Evolutionary conservation across 2,888 invertebrate species (phyloP), one percentile per base, ranked within the genome.

Genomic region (Tenthredo amoena): DNA sequence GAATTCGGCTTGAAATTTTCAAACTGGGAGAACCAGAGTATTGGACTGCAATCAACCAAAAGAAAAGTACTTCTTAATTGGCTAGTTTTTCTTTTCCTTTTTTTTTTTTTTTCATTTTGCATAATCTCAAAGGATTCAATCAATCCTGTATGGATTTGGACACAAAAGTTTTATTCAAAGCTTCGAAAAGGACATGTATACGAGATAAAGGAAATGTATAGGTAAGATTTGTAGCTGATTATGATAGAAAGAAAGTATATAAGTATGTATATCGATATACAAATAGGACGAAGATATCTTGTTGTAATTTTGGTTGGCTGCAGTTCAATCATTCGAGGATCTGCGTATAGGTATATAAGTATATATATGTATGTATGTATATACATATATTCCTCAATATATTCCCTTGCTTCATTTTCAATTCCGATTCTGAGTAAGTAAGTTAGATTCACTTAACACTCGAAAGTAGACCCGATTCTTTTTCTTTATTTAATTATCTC

Each of bases 11-110:
- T 87, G 87, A 91, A 88, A 88, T 92, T 90, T 86, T 90, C 88
- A 89, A 92, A 92, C 89, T 91, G 89, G 86, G 92, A 89, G 87
- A 92, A 90, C 92, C 92, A 92, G 89, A 92, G 91, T 94, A 97
- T 96, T 88, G 97, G 97, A 94, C 97, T 97, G 96, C 90, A 96
- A 96, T 93, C 94, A 95, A 94, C 94, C 93, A 92, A 91, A 90
- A 90, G 88, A 93, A 93, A 89, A 87, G 88, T 47, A 85, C 65
- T 85, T 85, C 77, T 85, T 68, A 40, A 68, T 65, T 68, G 40
- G 31, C 68, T n/a, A 31, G 21, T 65, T 43, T 62, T 62, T 81
- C 31, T n/a, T 65, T 26, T 1, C 0, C 1, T 6, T 26, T 65
- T 3, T 15, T 65, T 0, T 31, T 21, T 26, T 65, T 65, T 65